Conservation (phyloP, 53 echinoderm and acorn worm genomes). For the Echinarachnius parma region DNA sequence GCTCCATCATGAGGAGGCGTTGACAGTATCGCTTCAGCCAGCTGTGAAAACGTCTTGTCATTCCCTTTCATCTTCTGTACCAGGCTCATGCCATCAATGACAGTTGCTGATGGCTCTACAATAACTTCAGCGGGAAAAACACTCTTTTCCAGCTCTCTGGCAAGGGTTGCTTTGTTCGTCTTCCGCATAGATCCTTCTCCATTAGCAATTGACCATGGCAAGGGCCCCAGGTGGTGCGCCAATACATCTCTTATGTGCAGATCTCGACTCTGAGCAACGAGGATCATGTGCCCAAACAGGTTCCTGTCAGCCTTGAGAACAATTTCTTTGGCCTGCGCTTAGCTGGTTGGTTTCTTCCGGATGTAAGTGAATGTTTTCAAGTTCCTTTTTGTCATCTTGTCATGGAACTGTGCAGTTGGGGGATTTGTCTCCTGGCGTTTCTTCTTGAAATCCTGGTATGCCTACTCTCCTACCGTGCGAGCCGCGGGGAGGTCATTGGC, state of each 20-base stretch:
- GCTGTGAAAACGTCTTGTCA: too few species aligned
- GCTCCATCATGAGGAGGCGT: too few species aligned
- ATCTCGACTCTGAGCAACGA: slow-evolving; percentile 26
- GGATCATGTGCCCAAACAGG: slow-evolving; percentile 46
- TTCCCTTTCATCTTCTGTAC: too few species aligned
- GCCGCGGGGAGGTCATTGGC: slow-evolving; percentile 2
- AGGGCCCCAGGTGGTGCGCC: slow-evolving; percentile 25
- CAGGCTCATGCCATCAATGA: too few species aligned
- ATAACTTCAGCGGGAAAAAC: too few species aligned
- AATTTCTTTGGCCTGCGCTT: slow-evolving; percentile 27
- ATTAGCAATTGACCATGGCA: slow-evolving; percentile 22
- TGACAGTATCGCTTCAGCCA: too few species aligned
- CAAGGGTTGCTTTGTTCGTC: too few species aligned
- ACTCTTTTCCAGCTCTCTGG: too few species aligned
- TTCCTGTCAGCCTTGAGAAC: slow-evolving; percentile 45
- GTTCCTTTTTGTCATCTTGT: slow-evolving; percentile 6
- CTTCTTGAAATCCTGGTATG: slow-evolving; percentile 13
- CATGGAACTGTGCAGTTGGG: not conserved
- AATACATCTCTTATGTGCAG: too few species aligned
- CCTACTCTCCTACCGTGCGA: not conserved
- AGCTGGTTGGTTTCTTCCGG: not conserved
- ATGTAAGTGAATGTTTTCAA: slow-evolving; percentile 14
- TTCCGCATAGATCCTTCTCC: too few species aligned
- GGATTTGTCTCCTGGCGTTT: not conserved
- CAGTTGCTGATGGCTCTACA: too few species aligned